Evolutionary conservation across 2,888 invertebrate species (phyloP).

Genomic region (Drosophila glabriapex): DNA sequence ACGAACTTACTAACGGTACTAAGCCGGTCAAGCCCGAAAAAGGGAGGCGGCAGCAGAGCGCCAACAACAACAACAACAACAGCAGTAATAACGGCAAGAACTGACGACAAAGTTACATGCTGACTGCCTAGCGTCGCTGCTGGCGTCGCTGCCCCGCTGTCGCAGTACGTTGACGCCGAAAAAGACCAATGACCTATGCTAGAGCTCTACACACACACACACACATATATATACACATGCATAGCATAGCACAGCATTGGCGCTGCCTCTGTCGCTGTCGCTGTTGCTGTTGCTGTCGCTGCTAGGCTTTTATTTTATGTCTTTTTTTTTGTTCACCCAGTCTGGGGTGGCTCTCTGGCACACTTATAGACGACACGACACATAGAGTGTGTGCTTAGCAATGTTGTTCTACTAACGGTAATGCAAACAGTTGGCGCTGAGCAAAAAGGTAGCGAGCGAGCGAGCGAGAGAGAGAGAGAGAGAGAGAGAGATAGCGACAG

Average conservation of each 20-base stretch:
- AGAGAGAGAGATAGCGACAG: neutral
- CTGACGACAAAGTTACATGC: constrained; percentile 82
- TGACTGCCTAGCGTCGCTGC: constrained; percentile 53
- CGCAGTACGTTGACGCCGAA: constrained; percentile 85
- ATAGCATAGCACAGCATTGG: constrained; percentile 38
- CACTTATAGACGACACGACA: constrained; percentile 78
- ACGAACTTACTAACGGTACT: constrained; percentile 81
- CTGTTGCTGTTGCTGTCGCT: constrained; percentile 50
- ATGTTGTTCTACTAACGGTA: constrained; percentile 81
- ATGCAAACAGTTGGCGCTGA: constrained; percentile 75
- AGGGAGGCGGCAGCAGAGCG: constrained; percentile 53
- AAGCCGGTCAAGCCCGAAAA: constrained; percentile 77
- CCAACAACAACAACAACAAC: constrained; percentile 53
- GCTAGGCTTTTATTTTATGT: constrained; percentile 56
- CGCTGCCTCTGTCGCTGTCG: constrained; percentile 48
- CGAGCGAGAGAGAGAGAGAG: neutral
- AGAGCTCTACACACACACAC: constrained; percentile 59
- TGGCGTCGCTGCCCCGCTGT: constrained; percentile 60
- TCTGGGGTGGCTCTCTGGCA: constrained; percentile 70
- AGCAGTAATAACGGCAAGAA: constrained; percentile 30
- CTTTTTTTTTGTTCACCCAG: constrained; percentile 18
- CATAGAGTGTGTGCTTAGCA: constrained; percentile 72
- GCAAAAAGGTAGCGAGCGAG: constrained; percentile 20
- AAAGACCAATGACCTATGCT: constrained; percentile 85
- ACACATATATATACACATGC: constrained; percentile 12